phyloP scores from a whole-genome alignment of 2,888 invertebrate species.

The Orthonychiurus folsomi region DNA sequence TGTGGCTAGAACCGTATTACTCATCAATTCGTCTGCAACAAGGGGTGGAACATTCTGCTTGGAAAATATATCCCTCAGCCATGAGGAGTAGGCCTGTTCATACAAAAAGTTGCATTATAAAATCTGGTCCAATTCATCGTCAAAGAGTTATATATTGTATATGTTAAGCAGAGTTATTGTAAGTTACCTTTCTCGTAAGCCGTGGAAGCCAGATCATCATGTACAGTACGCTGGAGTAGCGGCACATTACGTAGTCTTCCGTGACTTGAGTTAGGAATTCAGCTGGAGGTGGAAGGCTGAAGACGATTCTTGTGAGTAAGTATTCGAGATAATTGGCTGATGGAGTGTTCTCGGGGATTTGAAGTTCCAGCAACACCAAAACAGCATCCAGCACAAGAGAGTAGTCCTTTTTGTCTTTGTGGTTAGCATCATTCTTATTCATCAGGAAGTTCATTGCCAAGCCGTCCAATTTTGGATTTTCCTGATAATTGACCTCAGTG shows the following conservation, averaged over 20 bases:
- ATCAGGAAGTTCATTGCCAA: conserved; percentile 70
- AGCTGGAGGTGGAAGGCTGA: conserved; percentile 38
- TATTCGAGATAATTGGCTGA: conserved; percentile 46
- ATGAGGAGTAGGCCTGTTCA: conserved; percentile 35
- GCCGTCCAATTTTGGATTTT: conserved; percentile 80
- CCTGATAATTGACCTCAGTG: conserved; percentile 62
- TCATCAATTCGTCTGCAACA: conserved; percentile 32
- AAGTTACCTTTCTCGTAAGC: conserved; percentile 32
- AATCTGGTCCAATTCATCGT: too few relatives aligned
- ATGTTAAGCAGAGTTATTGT: too few relatives aligned
- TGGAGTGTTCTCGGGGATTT: too few relatives aligned
- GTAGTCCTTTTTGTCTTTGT: conserved; percentile 63
- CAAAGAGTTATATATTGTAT: too few relatives aligned
- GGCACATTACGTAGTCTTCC: neutral
- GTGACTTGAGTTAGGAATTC: conserved; percentile 28
- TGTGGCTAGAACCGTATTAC: conserved; percentile 16
- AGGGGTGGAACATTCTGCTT: conserved; percentile 35
- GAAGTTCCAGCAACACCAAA: conserved; percentile 63
- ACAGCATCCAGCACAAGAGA: conserved; percentile 77
- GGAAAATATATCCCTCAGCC: conserved; percentile 38
- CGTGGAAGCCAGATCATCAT: conserved; percentile 37
- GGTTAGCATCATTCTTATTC: conserved; percentile 64
- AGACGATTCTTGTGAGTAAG: conserved; percentile 36
- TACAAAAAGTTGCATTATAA: too few relatives aligned
- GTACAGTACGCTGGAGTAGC: conserved; percentile 23